phyloP scores from a whole-genome alignment of 2,888 invertebrate species.

The Limnephilus auricula region DNA sequence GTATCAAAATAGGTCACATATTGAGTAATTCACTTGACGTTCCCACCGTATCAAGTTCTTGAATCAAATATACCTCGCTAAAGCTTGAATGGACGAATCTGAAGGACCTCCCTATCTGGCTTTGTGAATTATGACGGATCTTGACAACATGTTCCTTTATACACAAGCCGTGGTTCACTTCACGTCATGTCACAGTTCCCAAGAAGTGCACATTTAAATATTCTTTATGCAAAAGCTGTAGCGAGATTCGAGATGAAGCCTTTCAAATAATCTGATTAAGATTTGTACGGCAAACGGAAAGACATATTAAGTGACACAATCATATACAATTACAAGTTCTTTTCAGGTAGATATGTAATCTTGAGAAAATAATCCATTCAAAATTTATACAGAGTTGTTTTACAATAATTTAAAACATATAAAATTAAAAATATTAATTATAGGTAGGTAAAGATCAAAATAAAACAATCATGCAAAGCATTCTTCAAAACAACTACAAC shows the following conservation, averaged over 20 bases:
- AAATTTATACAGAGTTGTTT: background rate
- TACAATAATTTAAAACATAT: background rate
- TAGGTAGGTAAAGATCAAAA: background rate
- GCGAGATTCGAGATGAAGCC: background rate
- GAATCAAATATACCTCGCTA: background rate
- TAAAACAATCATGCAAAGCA: no score
- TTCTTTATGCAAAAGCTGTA: slow-evolving; percentile 9
- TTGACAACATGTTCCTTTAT: slow-evolving; percentile 15
- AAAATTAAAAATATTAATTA: background rate
- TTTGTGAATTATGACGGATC: slow-evolving; percentile 27
- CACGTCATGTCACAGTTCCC: slow-evolving; percentile 13
- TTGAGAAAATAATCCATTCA: background rate
- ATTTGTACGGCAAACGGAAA: background rate
- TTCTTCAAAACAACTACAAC: no score
- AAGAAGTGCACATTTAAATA: slow-evolving; percentile 1
- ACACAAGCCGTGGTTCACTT: slow-evolving; percentile 10
- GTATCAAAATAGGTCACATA: slow-evolving; percentile 2
- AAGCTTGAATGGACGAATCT: background rate
- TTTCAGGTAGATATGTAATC: background rate
- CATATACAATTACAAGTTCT: background rate
- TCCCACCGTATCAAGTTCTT: background rate
- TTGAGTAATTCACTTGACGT: slow-evolving; percentile 2
- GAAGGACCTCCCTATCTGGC: slow-evolving; percentile 2
- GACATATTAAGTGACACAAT: slow-evolving; percentile 2
- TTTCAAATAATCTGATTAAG: slow-evolving; percentile 1